Percentiles rank a stretch among this genome's conserved stretches.
Conservation (phyloP, 2,797 vertebrate species). For the Melanogrammus aeglefinus region DNA sequence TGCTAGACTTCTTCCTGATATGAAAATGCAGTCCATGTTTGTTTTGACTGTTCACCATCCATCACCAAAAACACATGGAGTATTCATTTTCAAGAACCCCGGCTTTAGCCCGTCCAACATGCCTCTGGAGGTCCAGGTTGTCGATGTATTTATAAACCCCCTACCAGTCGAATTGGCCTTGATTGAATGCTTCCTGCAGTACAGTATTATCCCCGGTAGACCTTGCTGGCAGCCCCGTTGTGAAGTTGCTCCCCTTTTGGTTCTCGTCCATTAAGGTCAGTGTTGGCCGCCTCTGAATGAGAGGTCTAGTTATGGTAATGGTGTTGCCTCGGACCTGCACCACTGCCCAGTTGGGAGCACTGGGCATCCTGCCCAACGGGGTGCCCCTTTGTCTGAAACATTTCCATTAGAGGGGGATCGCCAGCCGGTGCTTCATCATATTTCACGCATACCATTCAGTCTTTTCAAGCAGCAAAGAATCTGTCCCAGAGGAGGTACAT, state of each 20-base stretch:
- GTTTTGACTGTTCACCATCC: not conserved
- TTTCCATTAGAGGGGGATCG: slow-evolving; percentile 23
- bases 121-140: not conserved
- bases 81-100: slow-evolving; percentile 24
- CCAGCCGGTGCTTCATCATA: not conserved
- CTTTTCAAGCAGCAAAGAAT: slow-evolving; percentile 13
- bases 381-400: slow-evolving; percentile 41
- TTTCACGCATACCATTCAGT: slow-evolving; percentile 11
- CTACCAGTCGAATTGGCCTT: slow-evolving; percentile 17
- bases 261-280: slow-evolving; percentile 31
- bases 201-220: slow-evolving; percentile 30
- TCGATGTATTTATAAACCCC: slow-evolving; percentile 3
- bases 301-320: slow-evolving; percentile 24
- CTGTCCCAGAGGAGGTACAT: slow-evolving; percentile 3
- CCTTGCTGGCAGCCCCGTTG: slow-evolving; percentile 10
- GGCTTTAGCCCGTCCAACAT: not conserved
- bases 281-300: slow-evolving; percentile 42
- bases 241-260: slow-evolving; percentile 18
- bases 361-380: slow-evolving; percentile 42
- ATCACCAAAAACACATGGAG: slow-evolving; percentile 24
- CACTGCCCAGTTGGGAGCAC: slow-evolving; percentile 39
- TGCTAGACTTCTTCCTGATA: slow-evolving; percentile 32
- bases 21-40: slow-evolving; percentile 9
- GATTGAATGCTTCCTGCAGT: slow-evolving; percentile 11
- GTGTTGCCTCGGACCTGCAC: slow-evolving; percentile 26